These are phyloP conservation scores for Actinemys pallida DNA, from an alignment of 2,113 vertebrate genomes.

Conservation along the genomic window DNA sequence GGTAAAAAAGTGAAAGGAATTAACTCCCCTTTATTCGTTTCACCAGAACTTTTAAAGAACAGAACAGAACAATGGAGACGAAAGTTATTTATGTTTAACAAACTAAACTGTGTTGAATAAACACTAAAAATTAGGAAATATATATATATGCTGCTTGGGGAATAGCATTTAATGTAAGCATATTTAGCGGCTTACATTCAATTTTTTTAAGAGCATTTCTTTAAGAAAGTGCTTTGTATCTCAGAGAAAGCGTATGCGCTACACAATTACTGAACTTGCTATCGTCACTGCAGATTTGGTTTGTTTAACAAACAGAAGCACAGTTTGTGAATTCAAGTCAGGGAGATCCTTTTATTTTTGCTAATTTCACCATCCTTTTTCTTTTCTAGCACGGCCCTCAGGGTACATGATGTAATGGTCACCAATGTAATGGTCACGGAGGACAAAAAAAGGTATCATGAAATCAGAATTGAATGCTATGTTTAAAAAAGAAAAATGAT, in stretches of 20 bases:
- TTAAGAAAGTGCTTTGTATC: slow-evolving; percentile 71
- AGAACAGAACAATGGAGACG: slow-evolving; percentile 16
- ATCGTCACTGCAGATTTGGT: slow-evolving; percentile 78
- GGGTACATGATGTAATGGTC: slow-evolving; percentile 82
- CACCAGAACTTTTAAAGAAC: slow-evolving; percentile 8
- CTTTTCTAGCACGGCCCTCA: slow-evolving; percentile 77
- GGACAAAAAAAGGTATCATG: slow-evolving; percentile 76
- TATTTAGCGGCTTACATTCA: slow-evolving; percentile 64
- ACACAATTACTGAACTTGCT: slow-evolving; percentile 75
- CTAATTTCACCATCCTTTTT: slow-evolving; percentile 81
- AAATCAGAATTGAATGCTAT: slow-evolving; percentile 79
- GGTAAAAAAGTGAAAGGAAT: slow-evolving; percentile 33
- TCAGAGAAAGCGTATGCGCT: slow-evolving; percentile 72
- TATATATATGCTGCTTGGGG: slow-evolving; percentile 39
- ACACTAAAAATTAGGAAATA: slow-evolving; percentile 53
- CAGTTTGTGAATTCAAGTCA: slow-evolving; percentile 81
- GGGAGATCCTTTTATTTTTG: slow-evolving; percentile 81
- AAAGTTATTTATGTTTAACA: not conserved
- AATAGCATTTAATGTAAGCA: slow-evolving; percentile 64
- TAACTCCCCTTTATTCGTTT: not conserved
- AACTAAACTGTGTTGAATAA: slow-evolving; percentile 17
- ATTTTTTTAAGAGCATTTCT: slow-evolving; percentile 70
- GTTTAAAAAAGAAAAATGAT: slow-evolving; percentile 78
- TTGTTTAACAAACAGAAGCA: slow-evolving; percentile 83
- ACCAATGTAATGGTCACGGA: slow-evolving; percentile 66